Percentiles rank a stretch among this genome's conserved stretches.
Evolutionary conservation across 2,888 invertebrate species (phyloP).

Genomic region (Drosophila gaucha): DNA sequence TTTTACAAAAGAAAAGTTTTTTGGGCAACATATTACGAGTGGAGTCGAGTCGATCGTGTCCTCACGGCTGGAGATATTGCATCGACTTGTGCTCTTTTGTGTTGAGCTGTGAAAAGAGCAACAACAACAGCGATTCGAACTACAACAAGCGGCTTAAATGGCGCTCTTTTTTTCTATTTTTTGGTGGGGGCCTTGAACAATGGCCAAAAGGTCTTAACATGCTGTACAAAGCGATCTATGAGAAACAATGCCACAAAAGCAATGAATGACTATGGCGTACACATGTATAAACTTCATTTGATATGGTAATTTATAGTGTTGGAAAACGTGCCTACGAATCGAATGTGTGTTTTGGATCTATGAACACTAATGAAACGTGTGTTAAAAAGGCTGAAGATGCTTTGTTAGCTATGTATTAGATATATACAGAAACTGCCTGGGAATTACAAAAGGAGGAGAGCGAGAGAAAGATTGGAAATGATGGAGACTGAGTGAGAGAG

Average conservation of each 20-base stretch:
- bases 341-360: not conserved
- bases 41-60: conserved; percentile 63
- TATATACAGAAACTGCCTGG: not conserved
- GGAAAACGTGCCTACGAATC: conserved; percentile 33
- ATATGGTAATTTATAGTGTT: conserved; percentile 70
- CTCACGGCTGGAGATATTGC: conserved; percentile 74
- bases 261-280: conserved; percentile 48
- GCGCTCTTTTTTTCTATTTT: conserved; percentile 61
- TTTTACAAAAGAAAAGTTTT: conserved; percentile 49
- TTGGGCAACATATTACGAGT: conserved; percentile 43
- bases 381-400: conserved; percentile 10
- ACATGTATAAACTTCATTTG: conserved; percentile 59
- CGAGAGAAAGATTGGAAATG: too few species aligned
- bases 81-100: conserved; percentile 60
- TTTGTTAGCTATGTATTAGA: not conserved
- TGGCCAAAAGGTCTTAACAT: conserved; percentile 53
- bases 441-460: not conserved
- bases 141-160: conserved; percentile 75
- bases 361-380: conserved; percentile 12
- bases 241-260: conserved; percentile 52
- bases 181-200: conserved; percentile 48
- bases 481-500: not conserved
- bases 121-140: conserved; percentile 42
- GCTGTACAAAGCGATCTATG: conserved; percentile 35
- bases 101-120: conserved; percentile 71